phyloP scores from a whole-genome alignment of 2,113 vertebrate species.

The Camelus dromedarius region DNA sequence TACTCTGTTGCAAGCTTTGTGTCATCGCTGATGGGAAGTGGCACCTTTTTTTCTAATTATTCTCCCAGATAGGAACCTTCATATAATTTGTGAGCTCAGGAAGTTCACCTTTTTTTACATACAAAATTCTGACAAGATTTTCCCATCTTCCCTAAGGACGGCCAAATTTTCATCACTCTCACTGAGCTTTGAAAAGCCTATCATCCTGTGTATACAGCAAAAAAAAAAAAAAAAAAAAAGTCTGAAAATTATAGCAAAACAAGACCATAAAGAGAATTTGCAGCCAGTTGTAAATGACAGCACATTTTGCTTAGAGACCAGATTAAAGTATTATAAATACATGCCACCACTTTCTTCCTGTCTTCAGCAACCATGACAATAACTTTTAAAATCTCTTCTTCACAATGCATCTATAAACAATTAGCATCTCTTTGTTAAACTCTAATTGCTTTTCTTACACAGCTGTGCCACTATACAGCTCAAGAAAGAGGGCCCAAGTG shows the following conservation, averaged over 20 bases:
- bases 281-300: slow-evolving; percentile 10
- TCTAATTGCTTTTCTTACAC: slow-evolving; percentile 86
- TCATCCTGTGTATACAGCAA: not conserved
- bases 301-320: slow-evolving; percentile 37
- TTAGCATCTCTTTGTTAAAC: slow-evolving; percentile 87
- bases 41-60: slow-evolving; percentile 21
- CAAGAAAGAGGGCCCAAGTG: slow-evolving; percentile 74
- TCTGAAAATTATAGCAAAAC: slow-evolving; percentile 62
- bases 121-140: slow-evolving; percentile 37
- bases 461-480: slow-evolving; percentile 85
- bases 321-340: slow-evolving; percentile 64
- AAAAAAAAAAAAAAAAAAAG: slow-evolving; percentile 29
- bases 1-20: not conserved
- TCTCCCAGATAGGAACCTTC: not conserved
- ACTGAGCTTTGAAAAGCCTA: not conserved
- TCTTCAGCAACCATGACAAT: slow-evolving; percentile 82
- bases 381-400: slow-evolving; percentile 85
- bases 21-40: not conserved
- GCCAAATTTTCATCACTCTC: not conserved
- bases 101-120: not conserved
- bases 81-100: slow-evolving; percentile 38
- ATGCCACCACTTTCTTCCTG: slow-evolving; percentile 71
- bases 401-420: slow-evolving; percentile 84
- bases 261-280: slow-evolving; percentile 42
- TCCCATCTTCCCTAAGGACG: slow-evolving; percentile 1